Conservation (phyloP, 37 sponge, comb jelly and placozoan species). For the Geodia barretti region DNA sequence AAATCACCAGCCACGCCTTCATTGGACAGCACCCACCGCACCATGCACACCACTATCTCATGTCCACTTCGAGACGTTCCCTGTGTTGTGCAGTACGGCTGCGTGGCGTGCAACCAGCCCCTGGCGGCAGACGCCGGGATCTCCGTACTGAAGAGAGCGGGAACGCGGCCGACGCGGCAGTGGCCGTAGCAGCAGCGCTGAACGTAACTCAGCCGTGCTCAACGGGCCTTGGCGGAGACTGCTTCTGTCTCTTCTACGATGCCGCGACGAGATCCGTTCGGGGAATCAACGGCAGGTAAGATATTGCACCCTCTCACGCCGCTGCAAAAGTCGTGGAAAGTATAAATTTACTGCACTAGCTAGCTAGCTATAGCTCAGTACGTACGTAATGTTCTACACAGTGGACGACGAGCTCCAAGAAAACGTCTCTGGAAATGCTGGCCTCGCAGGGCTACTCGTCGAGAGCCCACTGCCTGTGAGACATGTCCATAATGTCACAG, state of each 20-base stretch:
- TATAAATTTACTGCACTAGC: no score
- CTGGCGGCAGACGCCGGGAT: conserved; percentile 72
- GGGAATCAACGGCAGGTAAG: conserved; percentile 83
- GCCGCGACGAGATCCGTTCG: conserved; percentile 54
- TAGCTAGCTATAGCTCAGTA: background rate
- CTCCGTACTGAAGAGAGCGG: conserved; percentile 58
- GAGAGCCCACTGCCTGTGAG: conserved; percentile 45
- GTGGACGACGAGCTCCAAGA: conserved; percentile 39
- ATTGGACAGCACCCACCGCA: no score
- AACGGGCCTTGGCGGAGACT: conserved; percentile 88
- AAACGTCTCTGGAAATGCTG: conserved; percentile 26
- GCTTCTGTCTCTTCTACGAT: conserved; percentile 87
- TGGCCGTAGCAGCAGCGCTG: conserved; percentile 84
- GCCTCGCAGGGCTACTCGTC: conserved; percentile 33
- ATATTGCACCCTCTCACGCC: background rate
- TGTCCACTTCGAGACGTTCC: conserved; percentile 56
- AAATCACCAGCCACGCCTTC: no score
- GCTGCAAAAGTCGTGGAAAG: background rate
- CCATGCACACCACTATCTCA: no score
- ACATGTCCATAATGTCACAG: conserved; percentile 77
- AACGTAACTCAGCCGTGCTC: conserved; percentile 87
- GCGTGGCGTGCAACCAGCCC: conserved; percentile 78
- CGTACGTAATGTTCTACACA: background rate
- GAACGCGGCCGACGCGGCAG: conserved; percentile 89
- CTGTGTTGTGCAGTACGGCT: conserved; percentile 68